These are phyloP conservation scores for Rhagonycha fulva DNA, from an alignment of 2,888 invertebrate genomes.

Conservation along the genomic window DNA sequence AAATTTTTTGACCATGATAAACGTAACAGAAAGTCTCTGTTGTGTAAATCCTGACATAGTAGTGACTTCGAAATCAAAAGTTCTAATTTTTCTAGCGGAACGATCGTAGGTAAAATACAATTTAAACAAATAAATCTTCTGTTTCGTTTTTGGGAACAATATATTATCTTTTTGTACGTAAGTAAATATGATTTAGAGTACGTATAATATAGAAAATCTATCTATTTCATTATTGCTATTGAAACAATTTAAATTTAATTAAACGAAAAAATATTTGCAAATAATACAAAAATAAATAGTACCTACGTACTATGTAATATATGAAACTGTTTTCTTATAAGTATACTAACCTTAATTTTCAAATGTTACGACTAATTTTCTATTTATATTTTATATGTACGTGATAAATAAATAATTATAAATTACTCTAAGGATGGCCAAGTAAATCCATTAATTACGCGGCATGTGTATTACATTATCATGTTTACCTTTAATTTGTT, in stretches of 20 bases:
- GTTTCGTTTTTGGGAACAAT: background rate
- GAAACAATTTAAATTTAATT: background rate
- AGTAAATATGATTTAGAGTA: too few relatives aligned
- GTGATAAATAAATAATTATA: background rate
- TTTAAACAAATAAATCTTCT: background rate
- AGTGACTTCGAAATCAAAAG: conserved; percentile 47
- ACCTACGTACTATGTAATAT: background rate
- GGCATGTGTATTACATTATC: background rate
- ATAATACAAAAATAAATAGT: background rate
- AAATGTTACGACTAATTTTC: background rate
- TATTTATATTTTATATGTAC: background rate
- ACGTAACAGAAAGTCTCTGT: conserved; percentile 45
- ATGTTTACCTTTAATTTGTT: background rate
- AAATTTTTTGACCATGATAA: conserved; percentile 42
- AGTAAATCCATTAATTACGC: background rate
- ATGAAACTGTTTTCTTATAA: background rate
- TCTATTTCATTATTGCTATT: background rate
- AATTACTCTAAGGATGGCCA: background rate
- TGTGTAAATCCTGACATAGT: conserved; percentile 48
- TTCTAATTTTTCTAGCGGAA: conserved; percentile 46
- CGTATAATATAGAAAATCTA: background rate
- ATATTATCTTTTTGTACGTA: background rate
- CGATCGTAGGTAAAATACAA: conserved; percentile 16
- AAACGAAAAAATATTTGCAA: background rate
- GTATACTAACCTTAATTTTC: background rate